Evolutionary conservation across 2,888 invertebrate species (phyloP), one percentile per base, ranked within the genome.

Genomic region (Brenthis hecate): DNA sequence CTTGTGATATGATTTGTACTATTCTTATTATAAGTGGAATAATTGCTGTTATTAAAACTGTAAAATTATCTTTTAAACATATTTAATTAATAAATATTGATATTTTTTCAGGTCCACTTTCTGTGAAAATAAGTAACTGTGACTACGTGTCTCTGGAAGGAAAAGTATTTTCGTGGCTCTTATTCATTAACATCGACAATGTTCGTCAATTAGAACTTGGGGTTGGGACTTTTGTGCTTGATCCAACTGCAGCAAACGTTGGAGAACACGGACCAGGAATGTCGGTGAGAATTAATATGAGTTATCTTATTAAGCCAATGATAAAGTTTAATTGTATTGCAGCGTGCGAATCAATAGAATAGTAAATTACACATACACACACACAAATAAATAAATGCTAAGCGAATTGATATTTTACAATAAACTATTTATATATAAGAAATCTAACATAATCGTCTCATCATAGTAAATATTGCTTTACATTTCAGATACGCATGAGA

Each of bases 181-280:
- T 94, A 58, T 92, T 93, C 70, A 93, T 95, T 81, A 91, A 86
- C 66, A 93, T 96, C 73, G 89, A 81, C 69, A 93, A 95, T 73
- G 94, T 96, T 16, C 82, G 82, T 6, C 85, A 90, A 36, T 83
- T 96, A 63, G 89, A 92, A 66, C 86, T 96, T 50, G 91, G 92
- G 23, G 90, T 93, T 66, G 94, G 94, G 60, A 93, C 96, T 0
- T 96, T 96, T 82, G 93, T 94, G 75, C 93, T 95, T 73, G 95
- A 95, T 77, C 83, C 85, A 1, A 89, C 91, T 32, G 93, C 94
- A 72, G 92, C 93, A 60, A 94, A 94, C 80, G 93, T 94, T 58
- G 94, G 94, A n/a, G 92, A 94, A 71, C 95, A 96, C 80, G 95
- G 95, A 75, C 95, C 95, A 73, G 94, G 90, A 66, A 88, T 92